phyloP scores from a whole-genome alignment of 1,140 invertebrate genomes.

The Zophobas morio region DNA sequence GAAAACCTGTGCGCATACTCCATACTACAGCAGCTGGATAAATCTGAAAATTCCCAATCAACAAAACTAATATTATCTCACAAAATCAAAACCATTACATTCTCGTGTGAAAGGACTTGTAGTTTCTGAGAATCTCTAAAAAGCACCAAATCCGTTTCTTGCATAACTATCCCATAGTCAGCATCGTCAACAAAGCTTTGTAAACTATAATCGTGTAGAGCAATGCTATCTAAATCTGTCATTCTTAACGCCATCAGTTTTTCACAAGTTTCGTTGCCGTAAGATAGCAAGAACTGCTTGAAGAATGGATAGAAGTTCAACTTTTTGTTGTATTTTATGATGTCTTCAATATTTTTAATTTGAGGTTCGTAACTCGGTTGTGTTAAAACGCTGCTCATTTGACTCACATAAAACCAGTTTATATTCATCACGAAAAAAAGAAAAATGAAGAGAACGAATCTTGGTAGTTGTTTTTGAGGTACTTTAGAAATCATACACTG shows the following conservation, averaged over 20 bases:
- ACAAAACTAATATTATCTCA: too few species aligned
- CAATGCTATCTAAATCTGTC: background rate
- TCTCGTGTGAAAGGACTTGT: too few species aligned
- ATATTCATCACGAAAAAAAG: background rate
- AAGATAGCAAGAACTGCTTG: background rate
- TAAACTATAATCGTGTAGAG: background rate
- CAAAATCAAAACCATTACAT: too few species aligned
- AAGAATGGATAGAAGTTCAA: background rate
- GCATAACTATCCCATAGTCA: too few species aligned
- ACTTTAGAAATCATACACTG: background rate
- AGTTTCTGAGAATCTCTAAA: too few species aligned
- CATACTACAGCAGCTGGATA: too few species aligned
- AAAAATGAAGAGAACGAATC: background rate
- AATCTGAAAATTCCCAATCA: too few species aligned
- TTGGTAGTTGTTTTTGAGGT: background rate
- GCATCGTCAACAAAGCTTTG: too few species aligned
- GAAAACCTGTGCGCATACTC: too few species aligned
- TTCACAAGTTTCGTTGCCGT: conserved; percentile 1
- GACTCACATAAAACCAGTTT: conserved; percentile 9
- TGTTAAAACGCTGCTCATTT: conserved; percentile 13
- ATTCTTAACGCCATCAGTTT: background rate
- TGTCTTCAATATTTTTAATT: background rate
- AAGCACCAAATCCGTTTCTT: too few species aligned
- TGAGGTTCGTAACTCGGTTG: conserved; percentile 10
- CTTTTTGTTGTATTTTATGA: conserved; percentile 1